Evolutionary conservation across 2,797 vertebrate genomes (phyloP), one percentile per base, ranked within the genome.

Genomic region (Cyclura pinguis): DNA sequence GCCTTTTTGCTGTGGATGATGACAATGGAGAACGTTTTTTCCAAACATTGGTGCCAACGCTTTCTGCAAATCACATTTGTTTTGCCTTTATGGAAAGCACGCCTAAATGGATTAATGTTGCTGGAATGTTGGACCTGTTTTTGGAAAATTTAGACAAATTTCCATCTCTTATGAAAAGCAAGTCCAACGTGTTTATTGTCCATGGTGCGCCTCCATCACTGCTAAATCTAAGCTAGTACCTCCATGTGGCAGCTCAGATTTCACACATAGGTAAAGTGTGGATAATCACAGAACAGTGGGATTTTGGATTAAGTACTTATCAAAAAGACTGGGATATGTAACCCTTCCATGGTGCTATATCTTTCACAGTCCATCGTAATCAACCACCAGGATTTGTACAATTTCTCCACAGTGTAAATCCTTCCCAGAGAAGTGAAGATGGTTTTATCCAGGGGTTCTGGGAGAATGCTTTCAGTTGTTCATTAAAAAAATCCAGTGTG

Each of bases 151-250:
- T 88, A 62, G 86, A 69, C 3, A 88, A 80, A 27, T 88, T 88
- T 80, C 78, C 77, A 69, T 42, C 20, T 16, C 62, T 80, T 32
- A 88, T 88, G 86, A 32, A 69, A 80, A 80, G 62, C 47, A 80
- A 88, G n/a, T 77, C 78, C 22, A 88, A 88, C 62, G 86, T 88
- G 16, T 88, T 88, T 82, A 35, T 88, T 81, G 87, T 88, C 14
- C 78, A 88, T 42, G 87, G 87, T 72, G 64, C n/a, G 38, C 38
- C 78, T 38, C 64, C 64, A 57, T 81, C 87, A 42, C 72, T 88
- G 87, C 16, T 81, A 20, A 81, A 88, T 64, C 72, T 81, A 78
- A 81, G 50, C 76, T 81, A 50, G 64, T 88, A 80, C 52, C 62
- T 80, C 12, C 57, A 80, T 22, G 38, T 80, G 5, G 57, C 76